phyloP scores from a whole-genome alignment of 2,113 vertebrate genomes.

The Gavialis gangeticus region DNA sequence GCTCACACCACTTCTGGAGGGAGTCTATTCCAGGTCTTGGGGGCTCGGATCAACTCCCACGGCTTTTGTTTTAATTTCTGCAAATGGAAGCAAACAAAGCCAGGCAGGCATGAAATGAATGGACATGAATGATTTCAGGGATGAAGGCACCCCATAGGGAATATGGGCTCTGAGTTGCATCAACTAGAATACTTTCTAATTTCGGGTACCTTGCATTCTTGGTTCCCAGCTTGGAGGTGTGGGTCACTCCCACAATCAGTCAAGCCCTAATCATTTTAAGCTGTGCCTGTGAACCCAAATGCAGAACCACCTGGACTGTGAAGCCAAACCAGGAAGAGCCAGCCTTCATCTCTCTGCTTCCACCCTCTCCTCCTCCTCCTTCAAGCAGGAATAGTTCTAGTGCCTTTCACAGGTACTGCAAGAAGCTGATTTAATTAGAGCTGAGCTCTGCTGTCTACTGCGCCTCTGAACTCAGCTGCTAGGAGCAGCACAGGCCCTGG shows the following conservation, averaged over 20 bases:
- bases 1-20: no score
- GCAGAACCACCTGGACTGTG: not conserved
- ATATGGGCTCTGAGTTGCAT: no score
- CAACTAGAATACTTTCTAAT: no score
- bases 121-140: not conserved
- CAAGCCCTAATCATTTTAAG: not conserved
- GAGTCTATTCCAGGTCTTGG: no score
- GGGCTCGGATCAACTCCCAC: not conserved
- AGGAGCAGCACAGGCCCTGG: not conserved
- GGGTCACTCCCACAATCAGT: not conserved
- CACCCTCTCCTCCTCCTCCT: not conserved
- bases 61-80: not conserved
- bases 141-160: not conserved
- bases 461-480: not conserved
- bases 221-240: not conserved
- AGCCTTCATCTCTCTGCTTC: not conserved
- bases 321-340: not conserved
- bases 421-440: not conserved
- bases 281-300: not conserved
- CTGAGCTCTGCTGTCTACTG: not conserved
- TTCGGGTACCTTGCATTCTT: not conserved
- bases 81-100: not conserved
- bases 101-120: not conserved
- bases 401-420: not conserved
- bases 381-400: not conserved